Conservation (phyloP, 2,888 invertebrate genomes). For the Agrotis exclamationis region DNA sequence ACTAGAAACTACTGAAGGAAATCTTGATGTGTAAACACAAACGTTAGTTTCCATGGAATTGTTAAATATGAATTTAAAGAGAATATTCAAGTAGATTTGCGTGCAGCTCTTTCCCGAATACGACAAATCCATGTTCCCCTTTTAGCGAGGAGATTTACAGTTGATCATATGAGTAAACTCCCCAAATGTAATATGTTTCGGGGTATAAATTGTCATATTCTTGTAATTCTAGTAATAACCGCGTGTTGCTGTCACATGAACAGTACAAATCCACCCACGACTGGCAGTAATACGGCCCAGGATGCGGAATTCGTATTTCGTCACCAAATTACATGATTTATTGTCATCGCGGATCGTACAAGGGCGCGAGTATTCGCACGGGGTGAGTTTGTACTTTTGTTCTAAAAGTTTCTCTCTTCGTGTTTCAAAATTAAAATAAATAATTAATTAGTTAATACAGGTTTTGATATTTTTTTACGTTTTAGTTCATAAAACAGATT, state of each 20-base stretch:
- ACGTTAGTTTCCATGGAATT: slow-evolving; percentile 53
- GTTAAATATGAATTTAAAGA: slow-evolving; percentile 54
- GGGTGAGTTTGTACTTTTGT: slow-evolving; percentile 50
- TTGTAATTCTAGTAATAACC: slow-evolving; percentile 84
- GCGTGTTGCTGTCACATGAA: slow-evolving; percentile 83
- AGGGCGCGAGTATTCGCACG: slow-evolving; percentile 64
- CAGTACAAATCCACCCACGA: slow-evolving; percentile 82
- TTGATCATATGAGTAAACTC: slow-evolving; percentile 77
- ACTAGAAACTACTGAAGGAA: slow-evolving; percentile 70
- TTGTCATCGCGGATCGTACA: slow-evolving; percentile 84
- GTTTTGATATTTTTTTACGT: no score
- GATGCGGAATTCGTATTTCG: slow-evolving; percentile 80
- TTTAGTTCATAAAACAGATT: no score
- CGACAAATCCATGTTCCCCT: slow-evolving; percentile 71
- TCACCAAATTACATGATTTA: slow-evolving; percentile 90
- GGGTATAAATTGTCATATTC: slow-evolving; percentile 84
- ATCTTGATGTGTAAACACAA: slow-evolving; percentile 64
- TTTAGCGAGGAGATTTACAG: slow-evolving; percentile 72
- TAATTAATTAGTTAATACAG: no score
- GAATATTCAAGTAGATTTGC: slow-evolving; percentile 61
- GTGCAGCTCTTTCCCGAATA: slow-evolving; percentile 60
- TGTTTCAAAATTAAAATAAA: neutral
- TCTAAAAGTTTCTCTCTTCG: neutral
- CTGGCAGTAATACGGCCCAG: slow-evolving; percentile 71
- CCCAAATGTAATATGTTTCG: slow-evolving; percentile 79